phyloP scores from a whole-genome alignment of 2,888 invertebrate genomes.

The Scaptomyza caliginosa region DNA sequence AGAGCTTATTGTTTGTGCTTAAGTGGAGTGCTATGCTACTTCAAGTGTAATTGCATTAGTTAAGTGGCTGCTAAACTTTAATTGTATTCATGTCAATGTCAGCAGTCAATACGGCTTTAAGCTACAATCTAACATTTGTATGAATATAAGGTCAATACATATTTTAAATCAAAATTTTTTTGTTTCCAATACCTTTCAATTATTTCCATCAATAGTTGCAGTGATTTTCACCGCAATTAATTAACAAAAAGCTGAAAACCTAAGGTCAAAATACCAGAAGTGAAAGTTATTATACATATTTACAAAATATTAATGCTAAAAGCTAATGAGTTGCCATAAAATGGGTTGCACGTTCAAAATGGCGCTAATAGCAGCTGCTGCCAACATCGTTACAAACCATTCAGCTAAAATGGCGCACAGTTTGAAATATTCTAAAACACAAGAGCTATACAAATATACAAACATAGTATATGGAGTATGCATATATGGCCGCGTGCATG shows the following conservation, averaged over 20 bases:
- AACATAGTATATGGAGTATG: neutral
- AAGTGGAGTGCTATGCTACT: slow-evolving; percentile 66
- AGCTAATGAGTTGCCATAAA: slow-evolving; percentile 23
- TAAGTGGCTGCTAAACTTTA: slow-evolving; percentile 64
- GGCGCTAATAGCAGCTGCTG: slow-evolving; percentile 1
- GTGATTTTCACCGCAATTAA: neutral
- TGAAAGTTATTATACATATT: neutral
- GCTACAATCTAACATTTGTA: slow-evolving; percentile 6
- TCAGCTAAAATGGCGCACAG: slow-evolving; percentile 14
- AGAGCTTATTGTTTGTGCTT: slow-evolving; percentile 52
- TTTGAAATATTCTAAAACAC: slow-evolving; percentile 17
- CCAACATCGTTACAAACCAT: slow-evolving; percentile 7
- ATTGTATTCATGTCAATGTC: slow-evolving; percentile 47
- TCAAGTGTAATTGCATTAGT: slow-evolving; percentile 74
- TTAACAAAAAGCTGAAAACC: neutral
- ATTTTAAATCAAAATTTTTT: neutral
- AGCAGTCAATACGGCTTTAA: slow-evolving; percentile 13
- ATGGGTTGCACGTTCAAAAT: slow-evolving; percentile 2
- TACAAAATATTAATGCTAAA: neutral
- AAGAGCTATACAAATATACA: slow-evolving; percentile 7
- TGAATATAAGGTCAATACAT: neutral
- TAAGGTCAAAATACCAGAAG: neutral
- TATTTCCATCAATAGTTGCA: neutral
- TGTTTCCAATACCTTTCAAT: neutral
- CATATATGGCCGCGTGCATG: slow-evolving; percentile 5